Evolutionary conservation across 2,113 vertebrate species (phyloP).

Genomic region (Cyanistes caeruleus): DNA sequence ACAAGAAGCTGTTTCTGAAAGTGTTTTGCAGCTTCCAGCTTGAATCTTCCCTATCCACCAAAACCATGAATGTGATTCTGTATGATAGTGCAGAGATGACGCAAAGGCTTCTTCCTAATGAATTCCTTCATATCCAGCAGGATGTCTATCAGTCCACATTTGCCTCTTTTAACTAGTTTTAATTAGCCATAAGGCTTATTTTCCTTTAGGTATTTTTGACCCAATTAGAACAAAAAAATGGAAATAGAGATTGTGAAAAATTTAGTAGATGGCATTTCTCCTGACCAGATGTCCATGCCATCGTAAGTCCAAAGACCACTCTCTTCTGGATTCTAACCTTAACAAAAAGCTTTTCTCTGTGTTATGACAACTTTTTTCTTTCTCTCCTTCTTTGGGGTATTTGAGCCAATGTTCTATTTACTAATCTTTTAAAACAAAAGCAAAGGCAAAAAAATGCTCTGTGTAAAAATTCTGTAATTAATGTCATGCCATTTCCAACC

Average conservation of each 20-base stretch:
- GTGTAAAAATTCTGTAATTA: not conserved
- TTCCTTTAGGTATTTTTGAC: not conserved
- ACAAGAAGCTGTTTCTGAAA: not conserved
- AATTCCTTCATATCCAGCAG: not conserved
- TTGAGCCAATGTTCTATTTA: not conserved
- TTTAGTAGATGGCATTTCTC: not conserved
- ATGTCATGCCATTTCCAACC: not conserved
- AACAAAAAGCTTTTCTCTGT: rapidly evolving
- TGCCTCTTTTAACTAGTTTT: not conserved
- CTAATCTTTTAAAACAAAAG: not conserved
- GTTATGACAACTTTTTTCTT: not conserved
- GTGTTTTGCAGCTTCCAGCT: not conserved
- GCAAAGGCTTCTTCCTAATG: not conserved
- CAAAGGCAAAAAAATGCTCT: not conserved
- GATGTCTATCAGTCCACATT: rapidly evolving
- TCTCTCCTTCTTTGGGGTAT: not conserved
- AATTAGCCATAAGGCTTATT: not conserved
- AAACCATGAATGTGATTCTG: not conserved
- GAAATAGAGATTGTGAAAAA: not conserved
- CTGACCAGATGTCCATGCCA: not conserved
- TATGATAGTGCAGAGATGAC: not conserved
- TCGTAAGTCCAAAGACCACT: not conserved
- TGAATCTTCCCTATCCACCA: not conserved
- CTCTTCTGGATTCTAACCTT: not conserved
- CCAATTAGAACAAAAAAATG: not conserved